These are phyloP conservation scores for Trissolcus basalis DNA, from an alignment of 1,140 invertebrate genomes.

Conservation along the genomic window DNA sequence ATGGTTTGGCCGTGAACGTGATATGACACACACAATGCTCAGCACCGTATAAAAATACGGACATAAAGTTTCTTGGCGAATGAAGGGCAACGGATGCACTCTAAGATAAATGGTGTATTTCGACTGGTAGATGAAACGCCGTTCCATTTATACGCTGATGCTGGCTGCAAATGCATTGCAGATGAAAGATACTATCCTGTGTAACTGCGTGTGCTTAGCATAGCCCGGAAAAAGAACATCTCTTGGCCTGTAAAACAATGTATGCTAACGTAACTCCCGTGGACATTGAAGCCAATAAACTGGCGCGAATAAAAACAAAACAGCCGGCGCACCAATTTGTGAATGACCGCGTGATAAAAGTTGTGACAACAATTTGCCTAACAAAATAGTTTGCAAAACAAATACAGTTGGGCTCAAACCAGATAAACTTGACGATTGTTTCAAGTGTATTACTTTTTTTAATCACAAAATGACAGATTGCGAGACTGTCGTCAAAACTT, in stretches of 20 bases:
- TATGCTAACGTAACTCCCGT: background rate
- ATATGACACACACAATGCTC: background rate
- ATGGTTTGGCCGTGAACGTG: conserved; percentile 11
- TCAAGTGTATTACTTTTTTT: too few relatives aligned
- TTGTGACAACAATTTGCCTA: too few relatives aligned
- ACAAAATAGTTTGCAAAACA: too few relatives aligned
- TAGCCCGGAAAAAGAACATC: conserved; percentile 11
- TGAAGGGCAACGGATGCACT: conserved; percentile 23
- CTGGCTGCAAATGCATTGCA: conserved; percentile 8
- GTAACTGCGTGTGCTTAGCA: conserved; percentile 17
- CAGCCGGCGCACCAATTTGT: too few relatives aligned
- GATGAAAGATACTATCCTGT: conserved; percentile 7
- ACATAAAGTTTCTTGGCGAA: conserved; percentile 30
- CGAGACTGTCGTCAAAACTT: too few relatives aligned
- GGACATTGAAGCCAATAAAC: too few relatives aligned
- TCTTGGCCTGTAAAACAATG: conserved; percentile 10
- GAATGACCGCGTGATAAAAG: too few relatives aligned
- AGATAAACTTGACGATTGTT: too few relatives aligned
- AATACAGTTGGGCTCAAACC: too few relatives aligned
- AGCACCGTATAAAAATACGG: conserved; percentile 18
- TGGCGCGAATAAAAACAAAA: too few relatives aligned
- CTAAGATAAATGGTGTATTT: conserved; percentile 27
- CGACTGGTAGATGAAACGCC: conserved; percentile 15
- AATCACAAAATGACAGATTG: too few relatives aligned
- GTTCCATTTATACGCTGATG: conserved; percentile 24